Conservation (phyloP, 1,140 invertebrate genomes). For the Pachyrhynchus sulphureomaculatus region DNA sequence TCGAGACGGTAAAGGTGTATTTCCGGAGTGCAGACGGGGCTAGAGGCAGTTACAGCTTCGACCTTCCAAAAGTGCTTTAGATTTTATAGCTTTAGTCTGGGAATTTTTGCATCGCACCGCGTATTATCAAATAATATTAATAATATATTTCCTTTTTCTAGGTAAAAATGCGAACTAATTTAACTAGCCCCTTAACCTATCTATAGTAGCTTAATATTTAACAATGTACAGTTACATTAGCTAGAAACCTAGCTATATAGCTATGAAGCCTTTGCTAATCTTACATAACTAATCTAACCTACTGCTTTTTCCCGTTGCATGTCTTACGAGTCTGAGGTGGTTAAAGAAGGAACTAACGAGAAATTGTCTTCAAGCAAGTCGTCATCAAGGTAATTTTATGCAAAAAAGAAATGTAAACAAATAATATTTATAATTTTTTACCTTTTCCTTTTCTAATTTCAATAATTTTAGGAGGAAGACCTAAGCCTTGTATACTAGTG, state of each 20-base stretch:
- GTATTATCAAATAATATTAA: neutral
- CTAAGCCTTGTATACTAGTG: too few species aligned
- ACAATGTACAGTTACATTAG: neutral
- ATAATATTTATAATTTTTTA: too few species aligned
- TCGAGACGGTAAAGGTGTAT: too few species aligned
- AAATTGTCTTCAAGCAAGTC: constrained; percentile 47
- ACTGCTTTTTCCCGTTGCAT: constrained; percentile 62
- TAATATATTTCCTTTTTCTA: constrained; percentile 13
- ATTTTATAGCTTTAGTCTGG: too few species aligned
- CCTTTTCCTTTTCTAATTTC: too few species aligned
- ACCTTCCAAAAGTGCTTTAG: too few species aligned
- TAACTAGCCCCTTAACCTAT: too few species aligned
- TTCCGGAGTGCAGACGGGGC: too few species aligned
- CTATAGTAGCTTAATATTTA: neutral
- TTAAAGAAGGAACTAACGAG: constrained; percentile 58
- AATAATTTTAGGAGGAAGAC: too few species aligned
- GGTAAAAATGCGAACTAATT: too few species aligned
- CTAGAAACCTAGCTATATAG: neutral
- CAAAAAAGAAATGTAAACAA: neutral
- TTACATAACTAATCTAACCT: constrained; percentile 54
- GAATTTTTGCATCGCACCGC: too few species aligned
- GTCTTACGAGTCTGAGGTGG: constrained; percentile 66
- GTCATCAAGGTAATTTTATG: constrained; percentile 48
- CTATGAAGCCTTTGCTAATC: neutral
- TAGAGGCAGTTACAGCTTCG: too few species aligned